These are phyloP conservation scores for Epirrita christyi DNA, from an alignment of 2,888 invertebrate species.

Conservation along the genomic window DNA sequence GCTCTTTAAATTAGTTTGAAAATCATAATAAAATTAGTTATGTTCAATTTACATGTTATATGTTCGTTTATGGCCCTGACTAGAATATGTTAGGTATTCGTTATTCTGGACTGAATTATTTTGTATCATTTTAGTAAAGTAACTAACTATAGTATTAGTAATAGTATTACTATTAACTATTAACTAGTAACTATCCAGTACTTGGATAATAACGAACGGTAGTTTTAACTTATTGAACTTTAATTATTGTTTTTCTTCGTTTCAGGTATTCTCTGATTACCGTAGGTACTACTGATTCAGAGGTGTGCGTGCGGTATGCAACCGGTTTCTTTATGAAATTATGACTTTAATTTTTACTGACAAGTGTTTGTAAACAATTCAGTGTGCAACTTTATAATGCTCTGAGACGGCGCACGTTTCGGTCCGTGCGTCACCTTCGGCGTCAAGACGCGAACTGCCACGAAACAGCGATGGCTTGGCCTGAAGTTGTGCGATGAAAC, in stretches of 20 bases:
- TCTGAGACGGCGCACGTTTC: conserved; percentile 28
- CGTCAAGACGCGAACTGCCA: conserved; percentile 69
- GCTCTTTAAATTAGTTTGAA: conserved; percentile 27
- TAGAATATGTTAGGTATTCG: neutral
- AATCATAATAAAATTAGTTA: conserved; percentile 27
- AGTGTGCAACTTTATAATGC: conserved; percentile 21
- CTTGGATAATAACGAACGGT: too few species aligned
- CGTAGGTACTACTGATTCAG: too few species aligned
- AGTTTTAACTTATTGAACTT: too few species aligned
- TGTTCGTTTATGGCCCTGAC: neutral
- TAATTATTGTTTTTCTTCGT: neutral
- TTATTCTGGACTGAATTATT: neutral
- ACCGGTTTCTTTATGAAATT: neutral
- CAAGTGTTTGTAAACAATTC: conserved; percentile 5
- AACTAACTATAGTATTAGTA: neutral
- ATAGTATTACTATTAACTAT: too few species aligned
- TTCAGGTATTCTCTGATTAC: conserved; percentile 24
- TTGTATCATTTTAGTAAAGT: neutral
- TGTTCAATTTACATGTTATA: conserved; percentile 6
- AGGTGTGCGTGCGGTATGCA: neutral
- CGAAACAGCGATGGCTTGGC: conserved; percentile 81
- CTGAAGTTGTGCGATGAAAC: conserved; percentile 83
- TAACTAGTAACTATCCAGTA: neutral
- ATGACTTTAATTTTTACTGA: conserved; percentile 4
- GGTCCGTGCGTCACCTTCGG: conserved; percentile 42